Percentiles rank a stretch among this genome's conserved stretches.
Evolutionary conservation across 2,113 vertebrate species (phyloP).

Genomic region (Cynopterus brachyotis): DNA sequence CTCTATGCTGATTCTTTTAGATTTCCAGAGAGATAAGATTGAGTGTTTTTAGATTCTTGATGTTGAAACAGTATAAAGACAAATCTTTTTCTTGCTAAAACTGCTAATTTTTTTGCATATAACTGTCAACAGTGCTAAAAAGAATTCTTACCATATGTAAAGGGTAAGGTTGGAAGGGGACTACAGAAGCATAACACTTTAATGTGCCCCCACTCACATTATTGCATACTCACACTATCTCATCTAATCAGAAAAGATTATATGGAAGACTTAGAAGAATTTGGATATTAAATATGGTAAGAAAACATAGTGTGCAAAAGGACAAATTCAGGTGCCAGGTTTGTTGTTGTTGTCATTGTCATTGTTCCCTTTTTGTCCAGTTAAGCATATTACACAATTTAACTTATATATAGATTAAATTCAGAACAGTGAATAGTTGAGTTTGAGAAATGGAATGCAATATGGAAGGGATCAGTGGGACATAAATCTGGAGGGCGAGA

Average conservation of each 20-base stretch:
- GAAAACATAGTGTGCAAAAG: background rate
- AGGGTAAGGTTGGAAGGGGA: background rate
- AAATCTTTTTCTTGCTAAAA: background rate
- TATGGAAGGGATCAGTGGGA: background rate
- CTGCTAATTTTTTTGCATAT: background rate
- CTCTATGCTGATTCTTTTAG: background rate
- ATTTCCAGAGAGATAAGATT: background rate
- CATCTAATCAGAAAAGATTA: background rate
- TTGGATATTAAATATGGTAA: background rate
- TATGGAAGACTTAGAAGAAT: background rate
- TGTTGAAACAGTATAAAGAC: background rate
- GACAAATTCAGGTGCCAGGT: background rate
- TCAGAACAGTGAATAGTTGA: background rate
- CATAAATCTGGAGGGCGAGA: background rate
- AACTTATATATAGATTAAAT: background rate
- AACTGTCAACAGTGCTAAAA: background rate
- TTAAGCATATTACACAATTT: background rate
- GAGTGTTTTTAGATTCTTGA: background rate
- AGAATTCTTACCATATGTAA: background rate
- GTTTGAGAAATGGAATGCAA: background rate
- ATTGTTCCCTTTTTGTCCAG: background rate
- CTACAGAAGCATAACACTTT: background rate
- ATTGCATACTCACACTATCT: background rate
- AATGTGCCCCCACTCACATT: background rate
- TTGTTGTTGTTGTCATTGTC: background rate